Percentiles rank a stretch among this genome's conserved stretches.
These are phyloP conservation scores for Myotis pilosus DNA, from an alignment of 2,797 vertebrate species.

Conservation along the genomic window DNA sequence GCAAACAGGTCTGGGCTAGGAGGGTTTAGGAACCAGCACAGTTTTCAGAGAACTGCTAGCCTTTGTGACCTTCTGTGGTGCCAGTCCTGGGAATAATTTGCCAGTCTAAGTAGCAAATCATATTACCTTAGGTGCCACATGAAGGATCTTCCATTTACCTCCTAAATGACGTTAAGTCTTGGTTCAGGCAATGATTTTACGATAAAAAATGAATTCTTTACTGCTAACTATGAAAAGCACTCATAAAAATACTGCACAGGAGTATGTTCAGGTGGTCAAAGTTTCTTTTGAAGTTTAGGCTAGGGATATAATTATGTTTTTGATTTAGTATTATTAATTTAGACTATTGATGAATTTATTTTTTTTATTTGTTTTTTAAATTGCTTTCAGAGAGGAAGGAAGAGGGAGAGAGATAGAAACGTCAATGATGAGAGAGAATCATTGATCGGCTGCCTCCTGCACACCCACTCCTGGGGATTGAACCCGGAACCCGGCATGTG, in stretches of 20 bases:
- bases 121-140: neutral
- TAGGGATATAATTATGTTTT: conserved; percentile 18
- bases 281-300: conserved; percentile 8
- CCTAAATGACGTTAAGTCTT: neutral
- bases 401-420: neutral
- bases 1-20: neutral
- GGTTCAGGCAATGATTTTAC: neutral
- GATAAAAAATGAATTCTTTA: neutral
- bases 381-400: neutral
- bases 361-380: neutral
- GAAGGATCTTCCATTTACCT: neutral
- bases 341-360: neutral
- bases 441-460: neutral
- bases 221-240: neutral
- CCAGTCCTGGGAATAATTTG: neutral
- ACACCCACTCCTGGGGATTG: neutral
- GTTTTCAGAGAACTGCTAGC: neutral
- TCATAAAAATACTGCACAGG: neutral
- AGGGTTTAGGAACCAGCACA: neutral
- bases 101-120: neutral
- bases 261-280: neutral
- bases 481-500: neutral
- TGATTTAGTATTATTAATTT: conserved; percentile 30
- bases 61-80: neutral
- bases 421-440: neutral